Conservation (phyloP, 2,888 invertebrate genomes). For the Zygogramma bicolorata region DNA sequence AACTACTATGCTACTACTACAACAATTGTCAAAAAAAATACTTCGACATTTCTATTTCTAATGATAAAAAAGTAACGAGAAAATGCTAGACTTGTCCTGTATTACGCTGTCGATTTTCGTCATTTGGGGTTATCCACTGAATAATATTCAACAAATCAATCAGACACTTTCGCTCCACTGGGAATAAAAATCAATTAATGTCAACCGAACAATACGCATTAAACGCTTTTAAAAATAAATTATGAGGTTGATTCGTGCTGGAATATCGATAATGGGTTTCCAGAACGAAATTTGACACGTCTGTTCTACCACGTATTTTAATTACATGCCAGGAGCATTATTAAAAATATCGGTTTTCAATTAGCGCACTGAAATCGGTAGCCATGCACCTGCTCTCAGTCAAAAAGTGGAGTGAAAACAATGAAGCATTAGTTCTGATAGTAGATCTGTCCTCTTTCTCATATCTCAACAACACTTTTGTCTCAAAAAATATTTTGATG, state of each 20-base stretch:
- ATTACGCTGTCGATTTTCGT: too few relatives aligned
- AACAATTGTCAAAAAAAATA: too few relatives aligned
- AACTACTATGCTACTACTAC: too few relatives aligned
- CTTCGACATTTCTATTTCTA: too few relatives aligned
- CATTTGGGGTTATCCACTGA: too few relatives aligned
- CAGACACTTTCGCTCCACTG: not conserved
- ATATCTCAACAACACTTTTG: too few relatives aligned
- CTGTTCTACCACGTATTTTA: not conserved
- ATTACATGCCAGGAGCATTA: constrained; percentile 8
- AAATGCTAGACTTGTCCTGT: too few relatives aligned
- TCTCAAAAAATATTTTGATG: too few relatives aligned
- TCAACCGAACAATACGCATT: not conserved
- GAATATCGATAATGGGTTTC: not conserved
- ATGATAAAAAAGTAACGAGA: too few relatives aligned
- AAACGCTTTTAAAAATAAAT: not conserved
- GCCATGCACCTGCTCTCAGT: not conserved
- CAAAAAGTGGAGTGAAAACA: not conserved
- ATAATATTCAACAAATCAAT: not conserved
- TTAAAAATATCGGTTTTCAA: constrained; percentile 20
- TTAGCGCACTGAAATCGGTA: constrained; percentile 4
- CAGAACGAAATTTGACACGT: constrained; percentile 15
- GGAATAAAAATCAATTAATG: not conserved
- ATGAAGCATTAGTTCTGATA: too few relatives aligned
- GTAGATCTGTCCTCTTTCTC: too few relatives aligned
- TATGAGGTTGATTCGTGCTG: not conserved